Base-by-base conservation (phyloP, 2,888 invertebrate genomes). In the Ormyrus labotus region DNA sequence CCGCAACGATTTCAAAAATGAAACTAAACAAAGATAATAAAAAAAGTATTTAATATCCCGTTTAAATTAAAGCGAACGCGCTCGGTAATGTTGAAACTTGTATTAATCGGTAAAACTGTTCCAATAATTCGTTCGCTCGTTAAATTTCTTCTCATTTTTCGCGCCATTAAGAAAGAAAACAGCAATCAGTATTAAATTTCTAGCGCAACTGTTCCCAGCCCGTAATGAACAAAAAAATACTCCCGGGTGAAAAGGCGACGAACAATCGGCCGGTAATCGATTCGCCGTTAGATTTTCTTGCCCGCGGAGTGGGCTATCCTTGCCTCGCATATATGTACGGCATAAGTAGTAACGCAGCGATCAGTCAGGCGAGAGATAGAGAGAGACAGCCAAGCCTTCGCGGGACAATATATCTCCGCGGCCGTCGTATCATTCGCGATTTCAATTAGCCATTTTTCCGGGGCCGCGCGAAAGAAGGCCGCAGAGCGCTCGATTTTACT, bases 171-270 rank as follows among this genome's bases (percentile, higher is more conserved):
- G 19, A 64, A 48, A 19, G 69, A 70, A 63, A 61, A 61, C 61
- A 47, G 58, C 55, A 58, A 58, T 19, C 19, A 1, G 19, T 68
- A 63, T 65, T 47, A 72, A 51, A 64, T 78, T 69, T 80, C 84
- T 83, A 82, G 81, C 77, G 80, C 84, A 19, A 19, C 19, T 19
- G 19, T 1, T 19, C 19, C 19, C 19, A 19, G 19, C 19, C 19
- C 19, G 19, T 2, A 19, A 19, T 19, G 19, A 81, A 82, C 5
- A 10, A 6, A 10, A 63, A 63, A 45, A 47, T 5, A 11, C 19
- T 47, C 11, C 47, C 19, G 19, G 19, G 19, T 19, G 19, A 47
- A 63, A 63, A 6, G 10, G 47, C 11, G 6, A 47, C 6, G 11
- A 61, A 61, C 45, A 61, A 34, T 61, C 4, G 8, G 5, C 5